These are phyloP conservation scores for Cyclina sinensis DNA, from an alignment of 1,140 invertebrate genomes.

Conservation along the genomic window DNA sequence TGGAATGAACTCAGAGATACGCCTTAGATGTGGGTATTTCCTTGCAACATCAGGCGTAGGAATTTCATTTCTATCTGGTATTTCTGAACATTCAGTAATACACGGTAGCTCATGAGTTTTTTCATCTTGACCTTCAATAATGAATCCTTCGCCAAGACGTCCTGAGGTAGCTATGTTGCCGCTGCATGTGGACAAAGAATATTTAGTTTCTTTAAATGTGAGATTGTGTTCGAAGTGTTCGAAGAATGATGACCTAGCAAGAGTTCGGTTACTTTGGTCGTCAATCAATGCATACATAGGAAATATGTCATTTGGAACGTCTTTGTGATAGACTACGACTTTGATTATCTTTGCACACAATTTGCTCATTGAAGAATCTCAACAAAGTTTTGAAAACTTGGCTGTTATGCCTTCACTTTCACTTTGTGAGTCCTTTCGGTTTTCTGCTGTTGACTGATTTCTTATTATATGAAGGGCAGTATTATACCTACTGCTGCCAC, in stretches of 20 bases:
- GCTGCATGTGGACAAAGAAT: no score
- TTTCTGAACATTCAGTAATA: conserved; percentile 31
- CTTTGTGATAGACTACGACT: conserved; percentile 59
- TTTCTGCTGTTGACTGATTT: not conserved
- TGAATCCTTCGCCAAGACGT: conserved; percentile 8
- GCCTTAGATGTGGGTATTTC: not conserved
- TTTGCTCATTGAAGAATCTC: conserved; percentile 43
- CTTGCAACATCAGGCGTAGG: conserved; percentile 8
- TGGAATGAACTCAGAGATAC: conserved; percentile 40
- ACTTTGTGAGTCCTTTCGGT: not conserved
- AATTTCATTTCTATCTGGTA: conserved; percentile 17
- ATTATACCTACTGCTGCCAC: no score
- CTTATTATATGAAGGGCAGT: conserved; percentile 46
- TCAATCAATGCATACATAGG: conserved; percentile 65
- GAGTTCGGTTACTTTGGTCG: conserved; percentile 67
- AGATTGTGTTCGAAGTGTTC: no score
- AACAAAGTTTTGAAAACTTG: conserved; percentile 58
- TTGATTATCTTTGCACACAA: conserved; percentile 67
- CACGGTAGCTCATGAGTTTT: not conserved
- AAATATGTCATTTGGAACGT: conserved; percentile 11
- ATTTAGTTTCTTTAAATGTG: no score
- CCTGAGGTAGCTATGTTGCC: not conserved
- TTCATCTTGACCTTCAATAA: conserved; percentile 33
- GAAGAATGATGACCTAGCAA: no score
- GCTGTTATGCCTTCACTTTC: not conserved